These are phyloP conservation scores for Coptodon bakossiorum DNA, from an alignment of 2,113 vertebrate genomes.

Conservation along the genomic window DNA sequence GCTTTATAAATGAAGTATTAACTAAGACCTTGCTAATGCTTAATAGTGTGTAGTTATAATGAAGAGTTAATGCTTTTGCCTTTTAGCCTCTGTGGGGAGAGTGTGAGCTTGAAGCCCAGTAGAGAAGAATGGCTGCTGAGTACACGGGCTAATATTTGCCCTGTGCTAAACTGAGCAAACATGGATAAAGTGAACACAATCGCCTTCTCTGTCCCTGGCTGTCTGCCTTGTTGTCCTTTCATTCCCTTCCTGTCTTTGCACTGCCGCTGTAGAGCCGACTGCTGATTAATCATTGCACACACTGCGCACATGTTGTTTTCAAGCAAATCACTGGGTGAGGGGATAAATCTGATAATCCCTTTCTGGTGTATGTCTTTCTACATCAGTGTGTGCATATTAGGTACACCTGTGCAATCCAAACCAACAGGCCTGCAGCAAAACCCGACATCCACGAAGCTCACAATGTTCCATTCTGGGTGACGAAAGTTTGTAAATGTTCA, in stretches of 20 bases:
- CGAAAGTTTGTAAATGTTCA: background rate
- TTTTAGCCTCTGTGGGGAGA: background rate
- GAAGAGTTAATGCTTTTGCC: background rate
- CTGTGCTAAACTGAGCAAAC: constrained; percentile 64
- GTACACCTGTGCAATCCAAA: constrained; percentile 26
- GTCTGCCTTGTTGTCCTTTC: constrained; percentile 55
- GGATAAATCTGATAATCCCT: constrained; percentile 36
- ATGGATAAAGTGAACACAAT: constrained; percentile 58
- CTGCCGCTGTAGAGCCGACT: background rate
- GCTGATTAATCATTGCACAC: background rate
- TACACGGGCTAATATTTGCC: constrained; percentile 60
- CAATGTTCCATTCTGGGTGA: background rate
- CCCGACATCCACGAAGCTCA: background rate
- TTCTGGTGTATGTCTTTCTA: background rate
- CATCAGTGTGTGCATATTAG: constrained; percentile 15
- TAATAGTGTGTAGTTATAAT: background rate
- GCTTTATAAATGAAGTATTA: background rate
- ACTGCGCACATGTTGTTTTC: background rate
- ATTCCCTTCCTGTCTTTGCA: constrained; percentile 10
- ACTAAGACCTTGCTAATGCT: background rate
- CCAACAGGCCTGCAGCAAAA: background rate
- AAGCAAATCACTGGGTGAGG: background rate
- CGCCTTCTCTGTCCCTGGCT: constrained; percentile 30
- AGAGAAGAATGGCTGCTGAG: constrained; percentile 40
- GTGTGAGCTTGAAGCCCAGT: constrained; percentile 26